Evolutionary conservation across 2,113 vertebrate species (phyloP), one percentile per base, ranked within the genome.

Genomic region (Gambusia affinis): DNA sequence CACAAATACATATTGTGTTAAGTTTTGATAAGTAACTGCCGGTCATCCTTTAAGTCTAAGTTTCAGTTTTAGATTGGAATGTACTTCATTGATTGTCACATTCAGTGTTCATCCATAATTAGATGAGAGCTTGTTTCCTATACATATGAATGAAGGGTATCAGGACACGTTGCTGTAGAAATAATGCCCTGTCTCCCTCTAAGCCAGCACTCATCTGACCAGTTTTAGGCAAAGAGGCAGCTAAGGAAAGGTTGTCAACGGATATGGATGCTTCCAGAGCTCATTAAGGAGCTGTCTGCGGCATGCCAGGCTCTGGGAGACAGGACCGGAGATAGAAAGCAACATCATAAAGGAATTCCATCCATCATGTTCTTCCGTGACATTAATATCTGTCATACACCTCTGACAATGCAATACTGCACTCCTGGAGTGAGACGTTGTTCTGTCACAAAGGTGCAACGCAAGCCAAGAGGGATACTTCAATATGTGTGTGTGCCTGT

Each of bases 371-470:
- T 90, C 79, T 83, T 85, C 85, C 73, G 30, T 83, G 85, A 91
- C 90, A 91, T 93, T 91, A 93, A 91, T 91, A 92, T 91, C 88
- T 91, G 87, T 91, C 89, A 90, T 73, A 80, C 79, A 87, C 78
- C 82, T 91, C 90, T 91, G 88, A 92, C 89, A 89, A 84, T 78
- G 88, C 87, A 87, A 89, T 87, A 80, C 83, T 80, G 84, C 85
- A 72, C 72, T 83, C 85, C 80, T 68, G 84, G 84, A 91, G 81
- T 88, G 79, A 91, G 88, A 90, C 84, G 71, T 91, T 72, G 76
- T 78, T 80, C 85, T 83, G 76, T 89, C 82, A 64, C 8, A 27
- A 67, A 75, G 78, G 61, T 82, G 80, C 76, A 76, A 73, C 62
- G 27, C 54, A 57, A 80, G 72, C 77, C 72, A 70, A 75, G 70